Percentiles rank a stretch among this genome's conserved stretches.
Conservation (phyloP, 2,888 invertebrate species). For the Rhagium mordax region DNA sequence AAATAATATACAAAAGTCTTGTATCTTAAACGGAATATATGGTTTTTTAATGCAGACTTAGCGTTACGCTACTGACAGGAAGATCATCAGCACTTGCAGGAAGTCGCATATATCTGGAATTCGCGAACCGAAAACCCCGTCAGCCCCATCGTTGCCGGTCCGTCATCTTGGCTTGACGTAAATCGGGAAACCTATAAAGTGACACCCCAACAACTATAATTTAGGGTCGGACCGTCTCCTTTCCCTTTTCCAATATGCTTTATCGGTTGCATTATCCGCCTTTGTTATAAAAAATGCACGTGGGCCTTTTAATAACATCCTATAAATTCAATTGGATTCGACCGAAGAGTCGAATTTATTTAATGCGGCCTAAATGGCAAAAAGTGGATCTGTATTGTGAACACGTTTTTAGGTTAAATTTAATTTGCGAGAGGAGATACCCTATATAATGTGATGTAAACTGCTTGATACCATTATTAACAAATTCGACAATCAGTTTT, state of each 20-base stretch:
- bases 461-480: neutral
- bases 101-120: constrained; percentile 42
- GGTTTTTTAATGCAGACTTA: constrained; percentile 24
- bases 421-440: neutral
- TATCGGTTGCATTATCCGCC: constrained; percentile 59
- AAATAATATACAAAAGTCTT: constrained; percentile 11
- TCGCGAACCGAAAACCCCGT: constrained; percentile 30
- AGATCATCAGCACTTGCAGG: constrained; percentile 28
- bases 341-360: constrained; percentile 13
- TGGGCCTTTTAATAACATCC: constrained; percentile 40
- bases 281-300: constrained; percentile 44
- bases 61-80: constrained; percentile 23
- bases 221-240: constrained; percentile 56
- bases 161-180: constrained; percentile 67
- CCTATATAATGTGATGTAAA: neutral
- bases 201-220: constrained; percentile 63
- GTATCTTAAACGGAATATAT: constrained; percentile 14
- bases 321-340: constrained; percentile 39
- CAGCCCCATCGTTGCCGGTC: constrained; percentile 35
- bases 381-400: constrained; percentile 21
- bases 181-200: constrained; percentile 67
- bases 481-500: neutral
- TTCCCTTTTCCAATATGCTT: constrained; percentile 62
- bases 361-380: constrained; percentile 13
- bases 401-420: constrained; percentile 16